phyloP scores from a whole-genome alignment of 2,888 invertebrate species.

The Napeogenes inachia region DNA sequence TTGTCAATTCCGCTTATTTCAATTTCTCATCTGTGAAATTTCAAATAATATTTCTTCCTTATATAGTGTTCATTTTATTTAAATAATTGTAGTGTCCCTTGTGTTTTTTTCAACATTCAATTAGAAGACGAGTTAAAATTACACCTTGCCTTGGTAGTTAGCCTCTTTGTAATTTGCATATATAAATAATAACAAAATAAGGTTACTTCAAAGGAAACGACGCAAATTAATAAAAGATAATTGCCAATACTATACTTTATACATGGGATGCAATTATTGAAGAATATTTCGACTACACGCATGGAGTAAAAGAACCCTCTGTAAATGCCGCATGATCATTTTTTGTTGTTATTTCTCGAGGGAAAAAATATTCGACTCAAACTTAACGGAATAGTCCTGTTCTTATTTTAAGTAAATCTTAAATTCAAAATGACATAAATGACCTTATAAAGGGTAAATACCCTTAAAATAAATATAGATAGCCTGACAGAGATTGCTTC shows the following conservation, averaged over 20 bases:
- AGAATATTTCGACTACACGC: conserved; percentile 32
- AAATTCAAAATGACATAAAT: no score
- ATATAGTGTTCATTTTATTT: not conserved
- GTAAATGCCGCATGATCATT: conserved; percentile 32
- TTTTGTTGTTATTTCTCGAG: no score
- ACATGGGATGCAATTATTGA: conserved; percentile 38
- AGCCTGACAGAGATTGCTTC: no score
- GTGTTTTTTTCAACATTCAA: not conserved
- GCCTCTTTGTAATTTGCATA: conserved; percentile 11
- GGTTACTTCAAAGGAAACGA: conserved; percentile 26
- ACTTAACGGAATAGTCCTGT: no score
- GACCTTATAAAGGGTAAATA: no score
- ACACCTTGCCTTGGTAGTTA: conserved; percentile 15
- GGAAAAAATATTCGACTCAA: no score
- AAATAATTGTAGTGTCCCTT: not conserved
- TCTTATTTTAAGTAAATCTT: no score
- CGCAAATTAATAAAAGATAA: conserved; percentile 35
- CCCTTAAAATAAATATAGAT: no score
- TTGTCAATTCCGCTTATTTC: not conserved
- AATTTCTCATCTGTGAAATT: not conserved
- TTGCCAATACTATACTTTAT: conserved; percentile 33
- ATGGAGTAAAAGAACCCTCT: conserved; percentile 32
- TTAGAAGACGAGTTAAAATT: conserved; percentile 9
- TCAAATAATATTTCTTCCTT: not conserved
- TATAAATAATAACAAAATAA: conserved; percentile 20